Base-by-base conservation (phyloP, 2,113 vertebrate genomes). In the Chroicocephalus ridibundus region DNA sequence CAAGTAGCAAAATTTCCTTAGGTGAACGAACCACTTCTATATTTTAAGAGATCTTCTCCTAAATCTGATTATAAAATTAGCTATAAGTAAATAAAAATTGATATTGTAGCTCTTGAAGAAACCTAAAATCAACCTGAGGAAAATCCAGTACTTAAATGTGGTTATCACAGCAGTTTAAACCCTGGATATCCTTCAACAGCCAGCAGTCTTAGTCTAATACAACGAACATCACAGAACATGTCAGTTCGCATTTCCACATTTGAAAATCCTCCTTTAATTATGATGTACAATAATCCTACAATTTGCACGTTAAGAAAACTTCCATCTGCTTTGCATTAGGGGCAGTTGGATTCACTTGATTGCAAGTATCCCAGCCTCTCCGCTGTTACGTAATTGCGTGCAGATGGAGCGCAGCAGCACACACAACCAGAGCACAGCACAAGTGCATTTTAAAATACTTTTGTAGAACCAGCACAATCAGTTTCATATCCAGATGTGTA, bases 281-380 rank as follows among this genome's bases (percentile, higher is more conserved):
- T 60, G 52, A 97, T 34, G 83, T 89, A 90, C 84, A 94, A 87
- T 78, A 90, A 93, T 86, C 71, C 74, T 74, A 51, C 44, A 85
- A 96, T 93, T 61, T 97, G 90, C 93, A 95, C 89, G 94, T 91
- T 84, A 72, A 96, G 91, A 94, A 95, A 96, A 17, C 21, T 79
- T 61, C 93, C 98, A 97, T 98, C 97, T 98, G 98, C 76, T 98
- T 93, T 97, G 76, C 93, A 89, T 98, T 94, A 97, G 88, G 57
- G 72, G 76, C 92, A 93, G 91, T 93, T 95, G 97, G 97, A 97
- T 95, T 95, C 93, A 93, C 90, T 97, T 94, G 97, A 97, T 60
- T 97, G 94, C 82, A 85, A 97, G 91, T 62, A 88, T 94, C 83
- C 93, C 83, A 90, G 87, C 90, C 80, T 76, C 93, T 88, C 34